Evolutionary conservation across 1,140 invertebrate genomes (phyloP).

Genomic region (Cotesia glomerata): DNA sequence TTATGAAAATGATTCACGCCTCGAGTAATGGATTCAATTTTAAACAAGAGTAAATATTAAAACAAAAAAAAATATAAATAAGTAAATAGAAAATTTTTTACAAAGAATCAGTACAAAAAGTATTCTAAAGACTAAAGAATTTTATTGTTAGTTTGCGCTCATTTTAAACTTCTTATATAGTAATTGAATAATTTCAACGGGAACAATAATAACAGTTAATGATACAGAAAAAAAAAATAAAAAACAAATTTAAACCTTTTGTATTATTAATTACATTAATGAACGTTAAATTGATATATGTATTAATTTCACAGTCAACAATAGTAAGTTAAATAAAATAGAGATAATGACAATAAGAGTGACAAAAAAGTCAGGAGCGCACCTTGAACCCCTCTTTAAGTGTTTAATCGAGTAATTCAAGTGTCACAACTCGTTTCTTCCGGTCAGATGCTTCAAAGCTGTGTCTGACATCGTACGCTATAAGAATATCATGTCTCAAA

Average conservation of each 20-base stretch:
- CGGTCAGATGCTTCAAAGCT: constrained; percentile 43
- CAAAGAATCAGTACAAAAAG: too few relatives aligned
- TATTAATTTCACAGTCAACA: not conserved
- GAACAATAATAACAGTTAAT: not conserved
- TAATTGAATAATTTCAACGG: not conserved
- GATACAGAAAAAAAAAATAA: not conserved
- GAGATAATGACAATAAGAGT: too few relatives aligned
- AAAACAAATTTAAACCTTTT: not conserved
- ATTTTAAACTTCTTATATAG: too few relatives aligned
- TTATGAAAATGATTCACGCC: not conserved
- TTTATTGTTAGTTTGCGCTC: too few relatives aligned
- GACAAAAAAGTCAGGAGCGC: constrained; percentile 13
- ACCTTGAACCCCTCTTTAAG: constrained; percentile 48
- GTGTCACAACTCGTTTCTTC: constrained; percentile 58
- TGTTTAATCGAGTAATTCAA: constrained; percentile 49
- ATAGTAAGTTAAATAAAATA: not conserved
- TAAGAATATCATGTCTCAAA: constrained; percentile 22
- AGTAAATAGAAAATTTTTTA: too few relatives aligned
- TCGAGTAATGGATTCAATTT: not conserved
- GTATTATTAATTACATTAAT: not conserved
- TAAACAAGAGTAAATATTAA: not conserved
- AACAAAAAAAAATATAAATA: not conserved
- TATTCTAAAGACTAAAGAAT: too few relatives aligned
- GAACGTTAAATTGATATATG: not conserved
- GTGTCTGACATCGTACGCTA: not conserved